phyloP scores from a whole-genome alignment of 2,797 vertebrate species.

The Gymnocypris eckloni region DNA sequence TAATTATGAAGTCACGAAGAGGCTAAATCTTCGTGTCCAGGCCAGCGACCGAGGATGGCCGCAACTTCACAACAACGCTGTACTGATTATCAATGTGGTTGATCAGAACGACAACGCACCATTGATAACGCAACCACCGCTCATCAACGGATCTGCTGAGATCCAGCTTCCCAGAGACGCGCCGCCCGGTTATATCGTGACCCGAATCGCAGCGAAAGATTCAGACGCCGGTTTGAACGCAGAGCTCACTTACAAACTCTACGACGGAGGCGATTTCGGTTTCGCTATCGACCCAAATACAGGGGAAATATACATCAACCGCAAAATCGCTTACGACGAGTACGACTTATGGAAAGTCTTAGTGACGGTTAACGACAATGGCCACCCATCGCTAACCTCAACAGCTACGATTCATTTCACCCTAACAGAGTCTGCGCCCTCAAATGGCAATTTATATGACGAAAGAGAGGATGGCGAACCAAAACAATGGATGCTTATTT shows the following conservation, averaged over 20 bases:
- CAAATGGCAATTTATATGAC: conserved; percentile 78
- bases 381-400: conserved; percentile 85
- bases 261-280: conserved; percentile 82
- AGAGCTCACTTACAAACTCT: conserved; percentile 86
- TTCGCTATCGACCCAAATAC: conserved; percentile 87
- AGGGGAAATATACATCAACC: conserved; percentile 86
- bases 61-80: conserved; percentile 87
- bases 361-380: conserved; percentile 85
- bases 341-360: conserved; percentile 83
- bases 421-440: conserved; percentile 81
- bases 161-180: conserved; percentile 87
- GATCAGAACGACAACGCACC: conserved; percentile 96
- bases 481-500: conserved; percentile 91
- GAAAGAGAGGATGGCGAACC: conserved; percentile 78
- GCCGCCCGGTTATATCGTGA: conserved; percentile 84
- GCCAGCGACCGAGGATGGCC: conserved; percentile 92
- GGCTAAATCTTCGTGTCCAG: conserved; percentile 87
- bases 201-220: conserved; percentile 90
- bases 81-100: conserved; percentile 88
- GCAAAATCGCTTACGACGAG: conserved; percentile 86
- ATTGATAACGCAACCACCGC: conserved; percentile 81
- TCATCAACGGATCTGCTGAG: conserved; percentile 89
- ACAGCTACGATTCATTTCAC: conserved; percentile 86
- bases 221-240: conserved; percentile 89
- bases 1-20: conserved; percentile 90